Conservation (phyloP, 2,797 vertebrate genomes). For the Lindbergichthys nudifrons region DNA sequence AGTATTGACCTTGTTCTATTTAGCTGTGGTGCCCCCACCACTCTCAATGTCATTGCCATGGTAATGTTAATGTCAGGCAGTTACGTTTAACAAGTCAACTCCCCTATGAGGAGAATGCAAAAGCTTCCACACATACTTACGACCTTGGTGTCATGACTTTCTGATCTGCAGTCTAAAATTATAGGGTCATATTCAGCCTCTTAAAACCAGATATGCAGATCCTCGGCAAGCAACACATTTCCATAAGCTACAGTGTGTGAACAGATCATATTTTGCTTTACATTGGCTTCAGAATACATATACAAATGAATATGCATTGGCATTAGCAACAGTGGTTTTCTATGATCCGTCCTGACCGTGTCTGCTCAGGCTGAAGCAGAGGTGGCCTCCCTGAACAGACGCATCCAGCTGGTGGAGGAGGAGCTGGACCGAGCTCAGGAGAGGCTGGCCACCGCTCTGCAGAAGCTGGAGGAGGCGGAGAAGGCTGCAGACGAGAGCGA, state of each 20-base stretch:
- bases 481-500: constrained; percentile 97
- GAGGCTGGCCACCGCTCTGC: constrained; percentile 93
- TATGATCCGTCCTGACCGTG: background rate
- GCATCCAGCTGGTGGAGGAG: constrained; percentile 97
- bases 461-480: constrained; percentile 96
- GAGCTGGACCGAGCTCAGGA: constrained; percentile 97
- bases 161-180: too few species aligned
- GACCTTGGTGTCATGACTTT: background rate
- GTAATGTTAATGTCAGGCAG: too few species aligned
- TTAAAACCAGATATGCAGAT: background rate
- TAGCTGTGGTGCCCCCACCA: too few species aligned
- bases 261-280: background rate
- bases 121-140: background rate
- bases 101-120: background rate
- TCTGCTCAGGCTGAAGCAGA: constrained; percentile 84
- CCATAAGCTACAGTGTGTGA: background rate
- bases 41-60: too few species aligned
- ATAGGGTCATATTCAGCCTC: too few species aligned
- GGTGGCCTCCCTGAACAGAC: constrained; percentile 95
- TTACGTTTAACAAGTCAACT: too few species aligned
- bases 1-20: too few species aligned
- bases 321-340: background rate
- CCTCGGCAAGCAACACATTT: background rate
- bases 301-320: background rate
- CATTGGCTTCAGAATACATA: background rate